A percentile compares a stretch with the other conserved stretches of the same genome.
phyloP scores from a whole-genome alignment of 1,140 invertebrate genomes.

The Drosophila serrata region DNA sequence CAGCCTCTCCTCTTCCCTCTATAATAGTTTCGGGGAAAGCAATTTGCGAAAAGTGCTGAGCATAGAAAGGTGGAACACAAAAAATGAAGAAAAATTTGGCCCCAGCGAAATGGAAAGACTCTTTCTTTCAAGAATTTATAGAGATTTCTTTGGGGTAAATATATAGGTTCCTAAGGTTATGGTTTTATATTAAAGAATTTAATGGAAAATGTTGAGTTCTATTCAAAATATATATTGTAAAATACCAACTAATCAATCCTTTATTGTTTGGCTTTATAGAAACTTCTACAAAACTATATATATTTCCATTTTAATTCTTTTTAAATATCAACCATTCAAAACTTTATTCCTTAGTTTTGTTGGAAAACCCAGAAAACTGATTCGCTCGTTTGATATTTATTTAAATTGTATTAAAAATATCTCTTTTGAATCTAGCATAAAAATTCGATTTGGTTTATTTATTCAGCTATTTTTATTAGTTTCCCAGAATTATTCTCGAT shows the following conservation, averaged over 20 bases:
- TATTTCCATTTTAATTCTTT: no score
- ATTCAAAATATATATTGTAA: no score
- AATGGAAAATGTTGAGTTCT: neutral
- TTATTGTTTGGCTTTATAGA: no score
- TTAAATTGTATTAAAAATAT: constrained; percentile 6
- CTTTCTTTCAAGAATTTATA: neutral
- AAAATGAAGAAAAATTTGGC: neutral
- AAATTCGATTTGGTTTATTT: constrained; percentile 25
- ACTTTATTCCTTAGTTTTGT: no score
- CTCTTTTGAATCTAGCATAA: neutral
- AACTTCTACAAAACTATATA: no score
- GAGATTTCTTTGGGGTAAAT: no score
- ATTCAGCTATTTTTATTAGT: constrained; percentile 29
- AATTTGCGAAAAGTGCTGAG: constrained; percentile 24
- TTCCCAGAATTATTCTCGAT: neutral
- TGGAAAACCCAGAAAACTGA: neutral
- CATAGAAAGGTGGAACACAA: neutral
- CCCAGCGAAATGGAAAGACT: neutral
- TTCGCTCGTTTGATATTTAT: constrained; percentile 1
- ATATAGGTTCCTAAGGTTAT: neutral
- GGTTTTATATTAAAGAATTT: neutral
- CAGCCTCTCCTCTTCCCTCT: neutral
- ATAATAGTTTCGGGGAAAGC: constrained; percentile 32
- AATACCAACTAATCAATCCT: no score
- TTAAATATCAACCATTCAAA: no score